Conservation (phyloP, 2,888 invertebrate genomes). For the Agrochola litura region DNA sequence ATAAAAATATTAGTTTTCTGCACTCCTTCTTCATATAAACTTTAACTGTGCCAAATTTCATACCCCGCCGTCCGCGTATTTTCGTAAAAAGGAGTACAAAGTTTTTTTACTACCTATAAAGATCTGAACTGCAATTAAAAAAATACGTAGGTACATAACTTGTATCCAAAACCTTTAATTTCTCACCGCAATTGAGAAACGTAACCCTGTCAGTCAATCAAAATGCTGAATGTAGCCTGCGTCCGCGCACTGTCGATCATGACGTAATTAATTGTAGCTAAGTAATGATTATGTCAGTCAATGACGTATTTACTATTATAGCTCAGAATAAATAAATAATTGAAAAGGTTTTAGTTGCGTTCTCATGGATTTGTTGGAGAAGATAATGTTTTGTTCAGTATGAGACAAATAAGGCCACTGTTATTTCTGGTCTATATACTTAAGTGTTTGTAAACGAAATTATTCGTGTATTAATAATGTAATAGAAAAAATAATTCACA, state of each 20-base stretch:
- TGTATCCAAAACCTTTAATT: not conserved
- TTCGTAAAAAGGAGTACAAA: too few species aligned
- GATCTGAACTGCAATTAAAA: not conserved
- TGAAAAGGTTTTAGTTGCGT: not conserved
- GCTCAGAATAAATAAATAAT: conserved; percentile 27
- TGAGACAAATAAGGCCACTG: not conserved
- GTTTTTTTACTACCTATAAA: too few species aligned
- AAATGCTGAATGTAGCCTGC: conserved; percentile 17
- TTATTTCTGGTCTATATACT: not conserved
- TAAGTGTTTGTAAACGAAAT: not conserved
- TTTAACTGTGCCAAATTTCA: too few species aligned
- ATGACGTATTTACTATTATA: conserved; percentile 46
- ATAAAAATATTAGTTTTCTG: too few species aligned
- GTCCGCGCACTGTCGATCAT: conserved; percentile 12
- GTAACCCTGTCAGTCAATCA: not conserved
- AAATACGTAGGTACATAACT: too few species aligned
- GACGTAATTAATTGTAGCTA: conserved; percentile 36
- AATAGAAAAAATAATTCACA: not conserved
- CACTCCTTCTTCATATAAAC: too few species aligned
- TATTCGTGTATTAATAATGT: not conserved
- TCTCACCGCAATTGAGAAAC: not conserved
- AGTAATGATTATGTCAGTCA: conserved; percentile 16
- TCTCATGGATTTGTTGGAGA: not conserved
- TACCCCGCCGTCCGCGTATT: too few species aligned
- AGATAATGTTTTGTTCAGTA: not conserved